Evolutionary conservation across 2,888 invertebrate species (phyloP).

Genomic region (Parnassius smintheus): DNA sequence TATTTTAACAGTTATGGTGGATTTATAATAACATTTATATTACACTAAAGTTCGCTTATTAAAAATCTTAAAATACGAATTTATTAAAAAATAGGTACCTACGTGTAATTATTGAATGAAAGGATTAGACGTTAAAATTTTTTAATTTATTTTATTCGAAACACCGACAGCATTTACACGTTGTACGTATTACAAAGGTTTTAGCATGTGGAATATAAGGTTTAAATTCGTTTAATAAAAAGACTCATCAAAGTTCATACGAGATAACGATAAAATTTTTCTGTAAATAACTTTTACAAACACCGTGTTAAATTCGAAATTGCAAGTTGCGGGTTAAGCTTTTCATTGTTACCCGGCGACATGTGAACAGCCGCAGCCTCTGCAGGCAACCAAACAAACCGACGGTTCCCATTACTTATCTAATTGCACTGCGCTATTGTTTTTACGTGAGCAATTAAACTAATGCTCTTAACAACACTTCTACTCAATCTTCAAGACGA

Average conservation of each 20-base stretch:
- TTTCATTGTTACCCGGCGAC: constrained; percentile 34
- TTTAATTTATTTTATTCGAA: too few relatives aligned
- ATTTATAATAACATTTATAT: not conserved
- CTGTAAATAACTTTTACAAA: constrained; percentile 10
- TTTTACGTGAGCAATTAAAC: constrained; percentile 65
- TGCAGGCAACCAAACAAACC: constrained; percentile 60
- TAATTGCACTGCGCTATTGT: constrained; percentile 73
- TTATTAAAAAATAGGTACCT: too few relatives aligned
- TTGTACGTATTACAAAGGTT: too few relatives aligned
- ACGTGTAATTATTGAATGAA: not conserved
- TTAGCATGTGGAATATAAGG: too few relatives aligned
- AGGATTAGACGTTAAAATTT: too few relatives aligned
- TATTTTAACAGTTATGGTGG: not conserved
- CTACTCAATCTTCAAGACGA: constrained; percentile 61
- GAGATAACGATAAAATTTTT: constrained; percentile 16
- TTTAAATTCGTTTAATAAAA: too few relatives aligned
- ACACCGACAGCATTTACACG: too few relatives aligned
- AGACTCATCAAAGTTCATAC: not conserved
- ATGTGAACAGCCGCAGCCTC: constrained; percentile 61
- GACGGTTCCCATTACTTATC: constrained; percentile 68
- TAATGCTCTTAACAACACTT: constrained; percentile 65
- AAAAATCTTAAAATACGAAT: not conserved
- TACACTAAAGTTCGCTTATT: not conserved
- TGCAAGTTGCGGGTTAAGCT: constrained; percentile 18
- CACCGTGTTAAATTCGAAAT: constrained; percentile 28